These are phyloP conservation scores for Nephrocerus scutellatus DNA, from an alignment of 2,888 invertebrate genomes.

Conservation along the genomic window DNA sequence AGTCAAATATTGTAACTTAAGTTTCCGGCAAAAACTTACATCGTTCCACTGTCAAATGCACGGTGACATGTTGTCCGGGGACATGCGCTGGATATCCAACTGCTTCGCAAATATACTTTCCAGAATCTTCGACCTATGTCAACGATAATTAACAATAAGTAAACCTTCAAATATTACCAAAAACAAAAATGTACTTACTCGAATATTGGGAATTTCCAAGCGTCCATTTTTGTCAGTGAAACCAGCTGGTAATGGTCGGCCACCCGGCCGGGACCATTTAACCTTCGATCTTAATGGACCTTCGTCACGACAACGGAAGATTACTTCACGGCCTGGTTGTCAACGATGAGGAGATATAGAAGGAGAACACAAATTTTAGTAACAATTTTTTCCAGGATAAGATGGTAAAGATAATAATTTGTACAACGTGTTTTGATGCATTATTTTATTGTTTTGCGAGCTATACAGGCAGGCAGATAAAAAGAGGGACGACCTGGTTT, in stretches of 20 bases:
- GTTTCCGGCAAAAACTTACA: constrained; percentile 55
- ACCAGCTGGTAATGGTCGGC: constrained; percentile 66
- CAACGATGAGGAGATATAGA: no score
- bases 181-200: constrained; percentile 47
- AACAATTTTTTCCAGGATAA: no score
- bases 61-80: constrained; percentile 61
- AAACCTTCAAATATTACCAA: background rate
- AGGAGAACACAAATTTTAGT: no score
- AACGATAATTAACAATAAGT: no score
- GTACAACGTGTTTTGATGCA: constrained; percentile 4
- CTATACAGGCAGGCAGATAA: no score
- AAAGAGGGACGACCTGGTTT: no score
- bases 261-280: constrained; percentile 66
- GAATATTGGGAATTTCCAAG: constrained; percentile 76
- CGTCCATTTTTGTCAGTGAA: constrained; percentile 70
- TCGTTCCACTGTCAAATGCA: constrained; percentile 65
- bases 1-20: background rate
- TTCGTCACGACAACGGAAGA: constrained; percentile 88
- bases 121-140: constrained; percentile 65
- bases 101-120: constrained; percentile 79
- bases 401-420: constrained; percentile 14
- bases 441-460: no score
- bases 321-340: constrained; percentile 79
- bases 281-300: constrained; percentile 71
- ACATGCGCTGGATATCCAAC: constrained; percentile 56